Percentiles rank a stretch among this genome's conserved stretches.
phyloP scores from a whole-genome alignment of 2,888 invertebrate genomes.

The Thecocarcelia acutangulata region DNA sequence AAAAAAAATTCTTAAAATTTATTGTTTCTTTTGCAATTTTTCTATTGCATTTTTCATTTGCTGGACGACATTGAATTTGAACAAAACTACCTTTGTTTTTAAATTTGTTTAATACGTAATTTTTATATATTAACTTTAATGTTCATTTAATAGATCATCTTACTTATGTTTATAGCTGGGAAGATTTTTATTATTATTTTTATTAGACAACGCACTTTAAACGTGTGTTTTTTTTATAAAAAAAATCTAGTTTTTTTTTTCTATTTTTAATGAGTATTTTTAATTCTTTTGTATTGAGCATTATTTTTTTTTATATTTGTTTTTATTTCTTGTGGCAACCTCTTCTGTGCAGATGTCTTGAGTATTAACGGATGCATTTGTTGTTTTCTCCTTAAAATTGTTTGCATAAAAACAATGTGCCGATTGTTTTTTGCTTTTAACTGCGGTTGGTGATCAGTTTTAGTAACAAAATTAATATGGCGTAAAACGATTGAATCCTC shows the following conservation, averaged over 20 bases:
- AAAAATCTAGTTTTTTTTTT: constrained; percentile 29
- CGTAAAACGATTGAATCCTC: constrained; percentile 96
- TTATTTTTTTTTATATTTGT: constrained; percentile 62
- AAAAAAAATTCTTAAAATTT: constrained; percentile 66
- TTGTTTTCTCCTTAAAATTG: constrained; percentile 34
- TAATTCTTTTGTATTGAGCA: constrained; percentile 57
- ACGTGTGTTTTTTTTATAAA: constrained; percentile 44
- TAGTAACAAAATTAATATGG: constrained; percentile 87
- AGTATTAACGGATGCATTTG: constrained; percentile 33
- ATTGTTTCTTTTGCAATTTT: constrained; percentile 67
- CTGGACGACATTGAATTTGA: constrained; percentile 80
- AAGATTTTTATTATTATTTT: constrained; percentile 25
- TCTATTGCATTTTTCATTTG: constrained; percentile 57
- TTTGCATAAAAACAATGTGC: constrained; percentile 26
- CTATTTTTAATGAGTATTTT: constrained; percentile 48
- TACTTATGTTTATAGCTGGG: constrained; percentile 37
- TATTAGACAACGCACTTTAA: constrained; percentile 53
- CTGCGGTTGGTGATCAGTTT: neutral
- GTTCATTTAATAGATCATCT: constrained; percentile 46
- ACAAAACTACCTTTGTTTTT: constrained; percentile 70
- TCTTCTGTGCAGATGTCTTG: constrained; percentile 38
- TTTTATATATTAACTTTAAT: constrained; percentile 47
- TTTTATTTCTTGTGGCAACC: constrained; percentile 40
- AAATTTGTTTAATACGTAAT: constrained; percentile 52
- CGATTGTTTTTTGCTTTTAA: constrained; percentile 27